Conservation (phyloP, 2,888 invertebrate species). For the Pyralis farinalis region DNA sequence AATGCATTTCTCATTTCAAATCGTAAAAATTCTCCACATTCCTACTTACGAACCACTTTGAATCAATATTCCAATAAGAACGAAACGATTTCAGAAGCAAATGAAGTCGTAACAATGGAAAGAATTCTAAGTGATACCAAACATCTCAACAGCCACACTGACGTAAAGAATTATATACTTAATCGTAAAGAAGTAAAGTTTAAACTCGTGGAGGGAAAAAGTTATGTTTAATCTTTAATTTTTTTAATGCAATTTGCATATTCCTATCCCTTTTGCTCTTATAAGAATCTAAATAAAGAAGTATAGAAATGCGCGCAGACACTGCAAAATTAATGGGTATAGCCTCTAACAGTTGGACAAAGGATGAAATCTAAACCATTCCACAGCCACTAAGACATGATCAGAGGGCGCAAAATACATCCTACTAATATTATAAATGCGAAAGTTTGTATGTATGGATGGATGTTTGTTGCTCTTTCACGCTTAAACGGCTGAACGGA, state of each 20-base stretch:
- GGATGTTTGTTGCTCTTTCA: no score
- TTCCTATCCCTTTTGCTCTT: conserved; percentile 52
- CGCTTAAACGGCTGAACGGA: no score
- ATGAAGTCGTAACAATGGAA: conserved; percentile 76
- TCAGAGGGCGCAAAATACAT: no score
- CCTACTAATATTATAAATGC: no score
- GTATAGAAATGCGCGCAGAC: conserved; percentile 12
- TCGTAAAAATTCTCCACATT: conserved; percentile 73
- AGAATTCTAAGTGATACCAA: neutral
- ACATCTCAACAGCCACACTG: neutral
- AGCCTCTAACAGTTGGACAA: neutral
- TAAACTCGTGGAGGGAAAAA: neutral
- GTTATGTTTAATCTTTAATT: neutral
- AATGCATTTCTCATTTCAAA: conserved; percentile 37
- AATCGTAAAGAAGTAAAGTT: neutral
- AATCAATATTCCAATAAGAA: conserved; percentile 71
- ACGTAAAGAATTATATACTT: neutral
- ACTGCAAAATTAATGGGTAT: neutral
- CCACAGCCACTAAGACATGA: no score
- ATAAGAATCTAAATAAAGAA: conserved; percentile 33
- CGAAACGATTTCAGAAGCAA: conserved; percentile 51
- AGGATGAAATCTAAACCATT: conserved; percentile 10
- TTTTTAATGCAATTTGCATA: conserved; percentile 49
- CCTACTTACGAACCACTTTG: conserved; percentile 67
- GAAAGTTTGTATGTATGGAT: no score